Evolutionary conservation across 2,113 vertebrate genomes (phyloP).

Genomic region (Micronycteris hirsuta): DNA sequence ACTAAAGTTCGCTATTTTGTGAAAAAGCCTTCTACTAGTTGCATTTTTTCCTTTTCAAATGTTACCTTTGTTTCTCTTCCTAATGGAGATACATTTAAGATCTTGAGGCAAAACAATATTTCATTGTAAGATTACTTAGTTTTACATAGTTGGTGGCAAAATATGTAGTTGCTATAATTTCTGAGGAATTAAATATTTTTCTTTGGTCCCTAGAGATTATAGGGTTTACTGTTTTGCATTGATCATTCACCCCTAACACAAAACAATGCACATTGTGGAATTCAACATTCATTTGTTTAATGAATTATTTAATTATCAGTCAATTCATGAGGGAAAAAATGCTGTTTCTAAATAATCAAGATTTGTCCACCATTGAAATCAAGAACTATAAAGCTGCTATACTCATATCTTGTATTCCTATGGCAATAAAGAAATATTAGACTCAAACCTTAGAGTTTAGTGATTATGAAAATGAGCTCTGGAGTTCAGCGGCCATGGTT

Average conservation of each 20-base stretch:
- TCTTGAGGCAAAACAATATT: neutral
- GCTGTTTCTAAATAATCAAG: neutral
- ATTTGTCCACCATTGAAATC: neutral
- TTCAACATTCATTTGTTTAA: neutral
- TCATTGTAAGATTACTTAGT: neutral
- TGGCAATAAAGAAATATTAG: neutral
- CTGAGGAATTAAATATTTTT: neutral
- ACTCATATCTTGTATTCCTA: neutral
- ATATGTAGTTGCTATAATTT: neutral
- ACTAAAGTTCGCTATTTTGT: neutral
- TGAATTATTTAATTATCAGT: neutral
- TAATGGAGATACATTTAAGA: neutral
- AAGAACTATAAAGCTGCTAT: neutral
- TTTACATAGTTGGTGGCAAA: neutral
- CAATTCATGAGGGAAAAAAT: neutral
- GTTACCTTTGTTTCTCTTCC: neutral
- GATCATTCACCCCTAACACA: neutral
- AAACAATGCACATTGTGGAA: neutral
- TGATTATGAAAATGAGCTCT: neutral
- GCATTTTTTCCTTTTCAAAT: neutral
- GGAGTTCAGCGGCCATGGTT: neutral
- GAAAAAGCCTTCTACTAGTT: neutral
- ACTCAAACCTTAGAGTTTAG: neutral
- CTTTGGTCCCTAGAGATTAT: neutral
- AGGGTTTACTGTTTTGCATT: neutral